These are phyloP conservation scores for Pelodiscus sinensis DNA, from an alignment of 2,113 vertebrate genomes.

Conservation along the genomic window DNA sequence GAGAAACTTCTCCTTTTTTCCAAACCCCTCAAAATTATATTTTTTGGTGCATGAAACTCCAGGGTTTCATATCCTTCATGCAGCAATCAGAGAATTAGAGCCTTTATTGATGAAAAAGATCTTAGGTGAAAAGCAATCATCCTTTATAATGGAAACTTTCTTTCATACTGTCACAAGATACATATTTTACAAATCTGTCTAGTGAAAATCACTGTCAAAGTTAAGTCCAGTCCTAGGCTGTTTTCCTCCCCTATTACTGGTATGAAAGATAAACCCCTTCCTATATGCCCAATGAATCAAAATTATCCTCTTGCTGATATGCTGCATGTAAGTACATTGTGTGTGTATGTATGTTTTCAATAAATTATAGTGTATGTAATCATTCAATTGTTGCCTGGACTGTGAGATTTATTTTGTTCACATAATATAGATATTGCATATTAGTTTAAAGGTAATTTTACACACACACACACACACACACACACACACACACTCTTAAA, in stretches of 20 bases:
- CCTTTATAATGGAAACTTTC: background rate
- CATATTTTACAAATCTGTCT: background rate
- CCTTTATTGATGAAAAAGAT: background rate
- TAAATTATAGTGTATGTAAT: background rate
- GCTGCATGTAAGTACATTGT: background rate
- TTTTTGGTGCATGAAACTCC: background rate
- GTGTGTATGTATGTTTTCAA: background rate
- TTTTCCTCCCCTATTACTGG: background rate
- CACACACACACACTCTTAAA: background rate
- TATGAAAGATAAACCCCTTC: background rate
- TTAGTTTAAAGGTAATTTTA: background rate
- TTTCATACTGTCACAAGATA: background rate
- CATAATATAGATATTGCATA: background rate
- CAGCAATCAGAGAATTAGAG: background rate
- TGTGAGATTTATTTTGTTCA: background rate
- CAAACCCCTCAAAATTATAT: background rate
- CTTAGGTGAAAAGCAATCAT: background rate
- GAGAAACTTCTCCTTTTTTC: conserved; percentile 1
- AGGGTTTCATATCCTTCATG: background rate
- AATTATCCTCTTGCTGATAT: background rate
- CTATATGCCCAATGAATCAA: background rate
- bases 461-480: no score
- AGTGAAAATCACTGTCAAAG: background rate
- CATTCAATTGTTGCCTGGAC: background rate
- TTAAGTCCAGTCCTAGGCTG: background rate